Conservation (phyloP, 1,140 invertebrate species). For the Drosophila carrolli region DNA sequence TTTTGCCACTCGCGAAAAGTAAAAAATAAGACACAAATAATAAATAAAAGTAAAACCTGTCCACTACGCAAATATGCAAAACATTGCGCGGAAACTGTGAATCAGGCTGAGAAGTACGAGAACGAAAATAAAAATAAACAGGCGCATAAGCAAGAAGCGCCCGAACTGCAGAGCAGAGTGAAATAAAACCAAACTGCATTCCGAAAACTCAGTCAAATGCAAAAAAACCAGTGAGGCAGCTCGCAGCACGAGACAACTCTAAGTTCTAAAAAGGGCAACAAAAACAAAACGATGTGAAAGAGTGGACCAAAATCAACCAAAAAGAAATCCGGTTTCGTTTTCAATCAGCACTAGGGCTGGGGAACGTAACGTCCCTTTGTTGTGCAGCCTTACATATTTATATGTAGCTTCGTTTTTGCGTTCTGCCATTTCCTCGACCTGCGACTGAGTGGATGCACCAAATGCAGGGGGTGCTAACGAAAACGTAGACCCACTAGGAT, state of each 20-base stretch:
- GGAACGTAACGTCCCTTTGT: constrained; percentile 34
- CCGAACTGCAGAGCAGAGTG: constrained; percentile 34
- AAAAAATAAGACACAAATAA: constrained; percentile 18
- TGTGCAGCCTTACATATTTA: constrained; percentile 23
- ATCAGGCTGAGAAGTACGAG: constrained; percentile 24
- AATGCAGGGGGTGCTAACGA: constrained; percentile 27
- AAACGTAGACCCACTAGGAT: constrained; percentile 48
- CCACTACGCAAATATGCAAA: constrained; percentile 51
- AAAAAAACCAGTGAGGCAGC: constrained; percentile 40
- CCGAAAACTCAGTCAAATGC: constrained; percentile 76
- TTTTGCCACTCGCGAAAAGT: constrained; percentile 7
- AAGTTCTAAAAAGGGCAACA: constrained; percentile 46
- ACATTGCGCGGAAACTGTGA: constrained; percentile 67
- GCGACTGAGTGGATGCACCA: constrained; percentile 41
- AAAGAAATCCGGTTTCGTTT: constrained; percentile 81
- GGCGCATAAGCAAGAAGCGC: constrained; percentile 23
- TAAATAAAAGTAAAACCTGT: constrained; percentile 47
- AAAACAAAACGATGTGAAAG: constrained; percentile 25
- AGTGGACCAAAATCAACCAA: constrained; percentile 36
- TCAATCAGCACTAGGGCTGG: constrained; percentile 65
- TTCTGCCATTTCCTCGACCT: constrained; percentile 28
- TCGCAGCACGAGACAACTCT: constrained; percentile 48
- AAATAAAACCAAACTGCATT: constrained; percentile 70
- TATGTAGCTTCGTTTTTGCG: constrained; percentile 29
- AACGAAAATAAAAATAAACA: constrained; percentile 29